Evolutionary conservation across 1,140 invertebrate genomes (phyloP).

Genomic region (Drosophila sp.): DNA sequence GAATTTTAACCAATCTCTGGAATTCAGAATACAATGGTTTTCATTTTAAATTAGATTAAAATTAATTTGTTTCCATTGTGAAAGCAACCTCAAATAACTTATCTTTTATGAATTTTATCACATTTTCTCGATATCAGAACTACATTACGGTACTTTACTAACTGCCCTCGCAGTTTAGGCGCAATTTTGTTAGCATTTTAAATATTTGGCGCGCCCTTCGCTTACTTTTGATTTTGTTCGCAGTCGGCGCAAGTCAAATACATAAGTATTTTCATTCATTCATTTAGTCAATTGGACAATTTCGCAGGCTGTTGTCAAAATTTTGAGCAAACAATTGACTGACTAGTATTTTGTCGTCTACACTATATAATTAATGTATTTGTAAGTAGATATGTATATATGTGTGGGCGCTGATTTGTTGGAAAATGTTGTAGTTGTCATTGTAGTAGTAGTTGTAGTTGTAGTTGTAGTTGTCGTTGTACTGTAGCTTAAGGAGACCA

Average conservation of each 20-base stretch:
- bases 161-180: neutral
- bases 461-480: conserved; percentile 8
- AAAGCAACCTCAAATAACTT: too few relatives aligned
- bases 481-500: conserved; percentile 39
- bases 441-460: conserved; percentile 6
- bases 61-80: too few relatives aligned
- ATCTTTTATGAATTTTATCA: too few relatives aligned
- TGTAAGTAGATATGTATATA: conserved; percentile 5
- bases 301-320: conserved; percentile 71
- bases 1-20: too few relatives aligned
- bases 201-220: conserved; percentile 60
- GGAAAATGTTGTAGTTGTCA: conserved; percentile 12
- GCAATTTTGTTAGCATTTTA: conserved; percentile 31
- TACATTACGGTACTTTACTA: neutral
- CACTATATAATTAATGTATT: conserved; percentile 23
- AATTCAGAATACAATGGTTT: too few relatives aligned
- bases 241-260: conserved; percentile 34
- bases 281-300: conserved; percentile 54
- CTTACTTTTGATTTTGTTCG: conserved; percentile 31
- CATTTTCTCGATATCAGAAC: neutral
- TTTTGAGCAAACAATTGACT: conserved; percentile 53
- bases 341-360: conserved; percentile 31
- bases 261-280: conserved; percentile 73
- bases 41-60: too few relatives aligned
- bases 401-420: conserved; percentile 21